Conservation (phyloP, 2,888 invertebrate genomes). For the Metopia argyrocephala region DNA sequence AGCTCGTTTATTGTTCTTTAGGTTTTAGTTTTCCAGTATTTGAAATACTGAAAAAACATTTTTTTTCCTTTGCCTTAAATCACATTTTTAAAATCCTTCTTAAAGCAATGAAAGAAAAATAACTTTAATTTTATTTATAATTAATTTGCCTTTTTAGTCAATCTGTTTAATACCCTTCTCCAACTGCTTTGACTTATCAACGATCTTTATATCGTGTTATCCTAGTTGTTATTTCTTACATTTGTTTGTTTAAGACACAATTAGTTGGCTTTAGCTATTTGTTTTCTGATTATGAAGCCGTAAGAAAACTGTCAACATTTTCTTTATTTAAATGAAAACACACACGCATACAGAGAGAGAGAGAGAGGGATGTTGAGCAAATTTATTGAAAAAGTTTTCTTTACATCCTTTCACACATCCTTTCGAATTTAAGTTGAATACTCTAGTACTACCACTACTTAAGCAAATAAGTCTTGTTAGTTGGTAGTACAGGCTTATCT, state of each 20-base stretch:
- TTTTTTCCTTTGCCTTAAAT: not conserved
- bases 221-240: slow-evolving; percentile 52
- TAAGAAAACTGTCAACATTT: slow-evolving; percentile 77
- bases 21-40: too few relatives aligned
- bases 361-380: slow-evolving; percentile 53
- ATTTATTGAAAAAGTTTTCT: slow-evolving; percentile 76
- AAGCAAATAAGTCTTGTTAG: slow-evolving; percentile 58
- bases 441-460: slow-evolving; percentile 48
- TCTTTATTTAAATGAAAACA: slow-evolving; percentile 62
- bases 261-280: slow-evolving; percentile 70
- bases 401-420: slow-evolving; percentile 63
- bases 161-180: slow-evolving; percentile 23
- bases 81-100: not conserved
- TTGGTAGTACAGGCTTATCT: slow-evolving; percentile 57
- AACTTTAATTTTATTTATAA: slow-evolving; percentile 53
- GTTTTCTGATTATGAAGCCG: slow-evolving; percentile 78
- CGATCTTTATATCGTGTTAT: slow-evolving; percentile 58
- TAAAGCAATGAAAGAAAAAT: not conserved
- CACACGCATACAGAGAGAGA: slow-evolving; percentile 53
- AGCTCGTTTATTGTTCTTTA: not conserved
- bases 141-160: slow-evolving; percentile 40
- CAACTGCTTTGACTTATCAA: slow-evolving; percentile 9
- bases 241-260: slow-evolving; percentile 63
- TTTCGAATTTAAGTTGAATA: slow-evolving; percentile 43
- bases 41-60: too few relatives aligned